A percentile compares a stretch with the other conserved stretches of the same genome.
Evolutionary conservation across 1,140 invertebrate species (phyloP).

Genomic region (Homalodisca vitripennis): DNA sequence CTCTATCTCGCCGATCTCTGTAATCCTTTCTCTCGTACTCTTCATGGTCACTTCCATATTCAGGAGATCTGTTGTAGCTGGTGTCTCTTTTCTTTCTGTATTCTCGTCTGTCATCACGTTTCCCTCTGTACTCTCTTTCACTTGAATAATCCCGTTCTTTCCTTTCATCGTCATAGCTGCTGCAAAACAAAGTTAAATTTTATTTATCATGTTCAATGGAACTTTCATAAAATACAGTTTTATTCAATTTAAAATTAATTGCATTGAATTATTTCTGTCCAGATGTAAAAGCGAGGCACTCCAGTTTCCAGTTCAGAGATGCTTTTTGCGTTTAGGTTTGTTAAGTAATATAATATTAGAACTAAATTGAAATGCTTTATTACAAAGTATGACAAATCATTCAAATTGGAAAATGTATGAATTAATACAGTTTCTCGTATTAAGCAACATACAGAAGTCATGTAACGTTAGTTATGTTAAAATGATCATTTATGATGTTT

Average conservation of each 20-base stretch:
- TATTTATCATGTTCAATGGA: too few relatives aligned
- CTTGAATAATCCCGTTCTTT: conserved; percentile 40
- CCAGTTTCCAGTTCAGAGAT: neutral
- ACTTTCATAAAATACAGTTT: too few relatives aligned
- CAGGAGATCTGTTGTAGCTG: conserved; percentile 38
- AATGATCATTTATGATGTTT: too few relatives aligned
- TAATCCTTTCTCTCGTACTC: conserved; percentile 38
- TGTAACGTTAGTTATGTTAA: too few relatives aligned
- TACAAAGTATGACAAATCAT: too few relatives aligned
- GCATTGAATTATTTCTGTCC: neutral
- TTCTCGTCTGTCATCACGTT: conserved; percentile 13
- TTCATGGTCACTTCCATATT: conserved; percentile 41
- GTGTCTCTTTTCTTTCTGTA: conserved; percentile 29
- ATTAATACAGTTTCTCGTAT: too few relatives aligned
- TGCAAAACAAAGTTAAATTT: conserved; percentile 34
- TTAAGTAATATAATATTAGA: too few relatives aligned
- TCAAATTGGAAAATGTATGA: too few relatives aligned
- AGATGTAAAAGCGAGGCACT: neutral
- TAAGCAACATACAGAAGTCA: too few relatives aligned
- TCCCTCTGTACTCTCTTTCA: conserved; percentile 33
- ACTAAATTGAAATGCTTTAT: too few relatives aligned
- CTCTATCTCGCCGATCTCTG: conserved; percentile 33
- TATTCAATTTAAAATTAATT: neutral
- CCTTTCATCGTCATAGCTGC: conserved; percentile 39
- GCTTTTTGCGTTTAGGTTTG: too few relatives aligned